A percentile compares a stretch with the other conserved stretches of the same genome.
These are phyloP conservation scores for Micromys minutus DNA, from an alignment of 2,113 vertebrate species.

Conservation along the genomic window DNA sequence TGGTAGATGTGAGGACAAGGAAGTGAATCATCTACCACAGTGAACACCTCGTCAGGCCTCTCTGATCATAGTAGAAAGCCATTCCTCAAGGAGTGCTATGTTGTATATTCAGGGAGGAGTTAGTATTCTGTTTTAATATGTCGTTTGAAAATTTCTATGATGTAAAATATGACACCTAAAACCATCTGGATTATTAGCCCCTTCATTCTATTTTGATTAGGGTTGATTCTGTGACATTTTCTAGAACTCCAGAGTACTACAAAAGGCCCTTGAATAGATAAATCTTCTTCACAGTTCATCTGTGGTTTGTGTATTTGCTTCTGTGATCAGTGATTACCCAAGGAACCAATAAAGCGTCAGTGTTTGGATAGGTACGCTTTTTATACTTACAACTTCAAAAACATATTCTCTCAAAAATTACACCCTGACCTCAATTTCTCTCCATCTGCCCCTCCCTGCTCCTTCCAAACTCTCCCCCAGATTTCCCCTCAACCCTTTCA, in stretches of 20 bases:
- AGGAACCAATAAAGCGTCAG: neutral
- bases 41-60: neutral
- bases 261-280: neutral
- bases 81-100: neutral
- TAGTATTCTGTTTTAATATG: neutral
- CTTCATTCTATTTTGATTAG: constrained; percentile 29
- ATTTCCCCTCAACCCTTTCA: too few species aligned
- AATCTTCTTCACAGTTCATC: neutral
- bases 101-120: neutral
- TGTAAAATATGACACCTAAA: neutral
- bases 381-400: constrained; percentile 29
- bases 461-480: too few species aligned
- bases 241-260: neutral
- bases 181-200: neutral
- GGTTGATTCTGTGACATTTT: constrained; percentile 22
- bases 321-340: constrained; percentile 1
- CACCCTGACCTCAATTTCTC: neutral
- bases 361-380: neutral
- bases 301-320: neutral
- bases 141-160: constrained; percentile 8
- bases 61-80: neutral
- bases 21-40: neutral
- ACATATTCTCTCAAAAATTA: neutral
- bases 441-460: neutral
- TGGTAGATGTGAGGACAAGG: neutral